These are phyloP conservation scores for Meloidogyne hapla DNA, from an alignment of 1,140 invertebrate genomes.

Conservation along the genomic window DNA sequence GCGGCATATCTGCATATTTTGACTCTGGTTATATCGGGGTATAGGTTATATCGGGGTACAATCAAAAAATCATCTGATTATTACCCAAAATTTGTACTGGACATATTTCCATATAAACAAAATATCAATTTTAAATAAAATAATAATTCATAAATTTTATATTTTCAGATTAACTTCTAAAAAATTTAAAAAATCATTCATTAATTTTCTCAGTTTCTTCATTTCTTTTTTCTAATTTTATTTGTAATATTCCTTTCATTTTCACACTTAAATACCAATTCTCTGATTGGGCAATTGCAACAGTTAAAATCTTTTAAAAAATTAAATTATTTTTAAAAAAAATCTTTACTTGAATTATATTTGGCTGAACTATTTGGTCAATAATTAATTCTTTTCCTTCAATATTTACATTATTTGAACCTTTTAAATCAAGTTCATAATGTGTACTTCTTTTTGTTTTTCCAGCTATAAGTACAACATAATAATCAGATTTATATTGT, in stretches of 20 bases:
- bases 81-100: no score
- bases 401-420: conserved; percentile 52
- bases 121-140: no score
- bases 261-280: conserved; percentile 50
- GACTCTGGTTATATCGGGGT: no score
- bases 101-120: no score
- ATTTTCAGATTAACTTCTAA: no score
- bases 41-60: no score
- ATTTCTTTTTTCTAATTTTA: neutral
- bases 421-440: conserved; percentile 43
- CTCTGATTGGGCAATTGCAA: conserved; percentile 49
- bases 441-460: conserved; percentile 35
- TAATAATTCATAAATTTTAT: no score
- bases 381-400: conserved; percentile 43
- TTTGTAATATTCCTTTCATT: conserved; percentile 10
- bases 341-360: conserved; percentile 37
- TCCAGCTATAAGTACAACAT: conserved; percentile 44
- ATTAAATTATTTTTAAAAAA: neutral
- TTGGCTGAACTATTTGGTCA: conserved; percentile 36
- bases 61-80: no score
- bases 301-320: conserved; percentile 38
- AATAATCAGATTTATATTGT: conserved; percentile 48
- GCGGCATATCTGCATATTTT: no score
- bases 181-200: neutral
- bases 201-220: neutral